Evolutionary conservation across 2,888 invertebrate species (phyloP).

Genomic region (Eupithecia insigniata): DNA sequence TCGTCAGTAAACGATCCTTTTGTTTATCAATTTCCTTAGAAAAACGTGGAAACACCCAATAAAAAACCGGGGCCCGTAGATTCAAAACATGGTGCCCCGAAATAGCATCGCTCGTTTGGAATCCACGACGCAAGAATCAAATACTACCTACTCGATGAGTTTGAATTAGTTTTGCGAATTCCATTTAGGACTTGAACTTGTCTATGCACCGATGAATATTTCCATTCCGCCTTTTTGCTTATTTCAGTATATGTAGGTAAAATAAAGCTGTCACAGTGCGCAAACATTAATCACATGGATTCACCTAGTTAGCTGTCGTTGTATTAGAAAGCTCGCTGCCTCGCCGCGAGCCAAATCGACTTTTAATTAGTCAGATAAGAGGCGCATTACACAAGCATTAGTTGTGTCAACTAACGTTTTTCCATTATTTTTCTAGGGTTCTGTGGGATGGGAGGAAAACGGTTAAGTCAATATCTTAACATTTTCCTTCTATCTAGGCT

Average conservation of each 20-base stretch:
- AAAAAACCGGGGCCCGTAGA: background rate
- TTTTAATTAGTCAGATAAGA: constrained; percentile 83
- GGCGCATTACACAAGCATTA: constrained; percentile 78
- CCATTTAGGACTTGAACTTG: background rate
- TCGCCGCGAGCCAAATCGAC: constrained; percentile 72
- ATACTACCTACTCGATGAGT: background rate
- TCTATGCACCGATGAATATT: background rate
- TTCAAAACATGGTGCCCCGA: background rate
- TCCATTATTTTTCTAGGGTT: constrained; percentile 62
- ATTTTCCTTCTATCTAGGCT: no score
- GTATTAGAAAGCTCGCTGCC: constrained; percentile 70
- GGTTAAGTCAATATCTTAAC: background rate
- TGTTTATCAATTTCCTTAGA: background rate
- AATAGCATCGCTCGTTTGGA: no score
- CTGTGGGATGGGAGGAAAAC: constrained; percentile 37
- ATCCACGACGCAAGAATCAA: background rate
- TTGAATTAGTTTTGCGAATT: background rate
- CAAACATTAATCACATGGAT: constrained; percentile 70
- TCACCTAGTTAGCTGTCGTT: constrained; percentile 66
- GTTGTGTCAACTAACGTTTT: constrained; percentile 73
- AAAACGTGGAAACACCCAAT: no score
- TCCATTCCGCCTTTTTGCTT: background rate
- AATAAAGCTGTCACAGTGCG: constrained; percentile 50
- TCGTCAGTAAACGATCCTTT: background rate
- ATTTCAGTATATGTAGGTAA: background rate